Evolutionary conservation across 30 jellyfish, hydroid and myxozoan genomes (phyloP).

Genomic region (Aurelia sp.): DNA sequence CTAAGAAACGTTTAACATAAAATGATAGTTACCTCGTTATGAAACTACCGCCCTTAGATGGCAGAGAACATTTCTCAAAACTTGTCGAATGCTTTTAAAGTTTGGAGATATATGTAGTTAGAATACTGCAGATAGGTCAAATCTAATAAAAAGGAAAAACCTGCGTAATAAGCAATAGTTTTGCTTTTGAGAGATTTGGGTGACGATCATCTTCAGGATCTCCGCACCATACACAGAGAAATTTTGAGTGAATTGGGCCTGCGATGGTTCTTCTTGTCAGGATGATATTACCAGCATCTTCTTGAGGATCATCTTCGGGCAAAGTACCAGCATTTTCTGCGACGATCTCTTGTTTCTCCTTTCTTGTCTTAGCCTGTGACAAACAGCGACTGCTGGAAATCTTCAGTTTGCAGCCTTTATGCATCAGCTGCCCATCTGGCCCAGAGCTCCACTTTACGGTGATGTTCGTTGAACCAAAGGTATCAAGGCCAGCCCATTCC

Average conservation of each 20-base stretch:
- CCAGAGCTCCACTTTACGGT: not conserved
- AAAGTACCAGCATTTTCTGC: not conserved
- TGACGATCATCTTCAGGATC: not conserved
- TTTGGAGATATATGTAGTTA: too few relatives aligned
- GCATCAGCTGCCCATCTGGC: not conserved
- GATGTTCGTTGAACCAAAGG: not conserved
- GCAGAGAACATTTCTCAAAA: too few relatives aligned
- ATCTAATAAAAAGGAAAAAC: too few relatives aligned
- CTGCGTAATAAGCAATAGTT: not conserved
- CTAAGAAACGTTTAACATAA: too few relatives aligned
- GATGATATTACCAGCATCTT: not conserved
- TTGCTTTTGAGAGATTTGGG: not conserved
- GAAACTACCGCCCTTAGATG: too few relatives aligned
- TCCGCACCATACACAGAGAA: slow-evolving; percentile 1
- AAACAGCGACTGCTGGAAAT: not conserved
- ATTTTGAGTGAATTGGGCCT: not conserved
- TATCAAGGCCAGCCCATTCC: not conserved
- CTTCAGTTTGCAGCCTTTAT: slow-evolving; percentile 4
- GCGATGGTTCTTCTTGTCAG: not conserved
- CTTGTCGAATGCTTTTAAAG: too few relatives aligned
- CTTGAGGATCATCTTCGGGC: not conserved
- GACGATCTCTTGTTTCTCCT: not conserved
- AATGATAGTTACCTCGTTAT: too few relatives aligned
- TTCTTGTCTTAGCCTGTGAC: too few relatives aligned
- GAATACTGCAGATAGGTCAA: too few relatives aligned